These are phyloP conservation scores for Notodonta ziczac DNA, from an alignment of 2,888 invertebrate genomes.

Conservation along the genomic window DNA sequence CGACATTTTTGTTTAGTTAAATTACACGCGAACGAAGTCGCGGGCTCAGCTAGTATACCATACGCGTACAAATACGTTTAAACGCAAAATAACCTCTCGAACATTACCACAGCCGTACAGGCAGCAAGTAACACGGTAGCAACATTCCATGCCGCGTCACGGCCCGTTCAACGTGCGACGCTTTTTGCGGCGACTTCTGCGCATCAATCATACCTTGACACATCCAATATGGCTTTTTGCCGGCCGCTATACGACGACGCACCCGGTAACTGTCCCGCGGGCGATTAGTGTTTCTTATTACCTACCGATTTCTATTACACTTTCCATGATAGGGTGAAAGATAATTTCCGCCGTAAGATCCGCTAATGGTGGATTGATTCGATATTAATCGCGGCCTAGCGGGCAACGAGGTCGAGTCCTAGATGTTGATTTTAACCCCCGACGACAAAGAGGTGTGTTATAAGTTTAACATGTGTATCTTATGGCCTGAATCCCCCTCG, in stretches of 20 bases:
- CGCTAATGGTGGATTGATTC: constrained; percentile 73
- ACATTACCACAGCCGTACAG: too few species aligned
- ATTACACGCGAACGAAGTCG: too few species aligned
- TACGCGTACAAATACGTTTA: too few species aligned
- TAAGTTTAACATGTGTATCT: too few species aligned
- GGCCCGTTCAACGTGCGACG: constrained; percentile 68
- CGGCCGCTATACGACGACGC: constrained; percentile 55
- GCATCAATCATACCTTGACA: constrained; percentile 83
- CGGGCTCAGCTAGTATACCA: too few species aligned
- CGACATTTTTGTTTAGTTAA: too few species aligned
- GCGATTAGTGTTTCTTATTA: constrained; percentile 81
- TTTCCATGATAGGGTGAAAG: constrained; percentile 83
- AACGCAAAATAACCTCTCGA: too few species aligned
- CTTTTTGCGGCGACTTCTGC: constrained; percentile 67
- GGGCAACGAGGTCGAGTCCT: too few species aligned
- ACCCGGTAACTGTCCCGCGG: constrained; percentile 64
- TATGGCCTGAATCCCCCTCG: too few species aligned
- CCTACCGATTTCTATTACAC: constrained; percentile 82
- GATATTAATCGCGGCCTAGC: constrained; percentile 67
- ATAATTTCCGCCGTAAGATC: constrained; percentile 80
- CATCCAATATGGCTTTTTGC: constrained; percentile 83
- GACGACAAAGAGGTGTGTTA: too few species aligned
- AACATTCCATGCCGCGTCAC: constrained; percentile 68
- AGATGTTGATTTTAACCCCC: too few species aligned
- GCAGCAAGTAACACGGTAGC: constrained; percentile 12